Evolutionary conservation across 2,888 invertebrate genomes (phyloP).

Genomic region (Andrena dorsata): DNA sequence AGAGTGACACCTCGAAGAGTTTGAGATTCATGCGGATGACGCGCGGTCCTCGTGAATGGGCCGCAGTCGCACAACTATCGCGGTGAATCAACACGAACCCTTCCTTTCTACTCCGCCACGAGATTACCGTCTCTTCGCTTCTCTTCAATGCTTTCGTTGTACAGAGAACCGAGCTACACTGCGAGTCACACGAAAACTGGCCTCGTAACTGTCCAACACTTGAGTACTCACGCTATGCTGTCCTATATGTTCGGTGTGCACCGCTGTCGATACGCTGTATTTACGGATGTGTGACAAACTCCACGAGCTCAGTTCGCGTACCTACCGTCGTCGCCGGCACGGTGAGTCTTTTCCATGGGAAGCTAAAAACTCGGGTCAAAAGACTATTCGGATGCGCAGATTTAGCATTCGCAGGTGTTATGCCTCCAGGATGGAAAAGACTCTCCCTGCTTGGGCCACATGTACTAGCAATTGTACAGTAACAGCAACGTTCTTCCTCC

Average conservation of each 20-base stretch:
- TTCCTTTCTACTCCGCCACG: conserved; percentile 22
- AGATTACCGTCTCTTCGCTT: conserved; percentile 50
- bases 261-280: conserved; percentile 63
- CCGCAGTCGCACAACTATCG: not conserved
- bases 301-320: conserved; percentile 32
- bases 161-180: conserved; percentile 48
- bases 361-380: not conserved
- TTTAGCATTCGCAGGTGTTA: not conserved
- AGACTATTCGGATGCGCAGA: not conserved
- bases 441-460: conserved; percentile 6
- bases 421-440: not conserved
- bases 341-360: conserved; percentile 18
- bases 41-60: conserved; percentile 7
- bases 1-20: not conserved
- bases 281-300: conserved; percentile 32
- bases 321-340: not conserved
- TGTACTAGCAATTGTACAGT: not conserved
- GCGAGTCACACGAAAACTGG: conserved; percentile 60
- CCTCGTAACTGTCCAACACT: conserved; percentile 60
- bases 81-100: conserved; percentile 32
- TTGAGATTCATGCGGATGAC: conserved; percentile 71
- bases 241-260: conserved; percentile 71
- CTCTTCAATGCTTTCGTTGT: conserved; percentile 60
- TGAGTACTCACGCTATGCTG: conserved; percentile 66
- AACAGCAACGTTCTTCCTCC: conserved; percentile 12